phyloP scores from a whole-genome alignment of 2,888 invertebrate genomes.

The Callosobruchus maculatus region DNA sequence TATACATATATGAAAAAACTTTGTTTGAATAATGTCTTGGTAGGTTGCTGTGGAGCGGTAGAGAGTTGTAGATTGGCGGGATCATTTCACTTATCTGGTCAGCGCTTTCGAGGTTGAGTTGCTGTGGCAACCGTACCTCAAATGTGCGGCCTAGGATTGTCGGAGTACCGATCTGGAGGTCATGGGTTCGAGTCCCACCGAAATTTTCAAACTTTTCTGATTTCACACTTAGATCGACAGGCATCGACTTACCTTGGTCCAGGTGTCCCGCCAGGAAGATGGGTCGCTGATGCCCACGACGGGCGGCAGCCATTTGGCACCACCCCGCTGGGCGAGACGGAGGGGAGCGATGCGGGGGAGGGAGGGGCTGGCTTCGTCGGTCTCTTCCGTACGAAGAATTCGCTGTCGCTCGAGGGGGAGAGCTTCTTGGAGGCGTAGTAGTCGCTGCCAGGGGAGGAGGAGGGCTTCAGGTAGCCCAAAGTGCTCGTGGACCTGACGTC shows the following conservation, averaged over 20 bases:
- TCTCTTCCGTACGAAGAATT: conserved; percentile 39
- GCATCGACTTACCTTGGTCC: conserved; percentile 45
- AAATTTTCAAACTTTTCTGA: too few species aligned
- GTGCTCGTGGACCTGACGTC: conserved; percentile 53
- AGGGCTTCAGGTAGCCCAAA: conserved; percentile 60
- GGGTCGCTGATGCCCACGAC: conserved; percentile 42
- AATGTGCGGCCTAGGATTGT: too few species aligned
- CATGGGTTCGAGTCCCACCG: too few species aligned
- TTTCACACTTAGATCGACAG: too few species aligned
- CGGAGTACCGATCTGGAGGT: too few species aligned
- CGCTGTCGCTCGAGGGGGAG: conserved; percentile 43
- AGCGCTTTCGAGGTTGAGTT: too few species aligned
- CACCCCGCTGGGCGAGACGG: conserved; percentile 52
- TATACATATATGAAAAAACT: too few species aligned
- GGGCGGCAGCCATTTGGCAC: conserved; percentile 41
- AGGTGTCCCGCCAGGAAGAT: conserved; percentile 54
- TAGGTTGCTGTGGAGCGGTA: too few species aligned
- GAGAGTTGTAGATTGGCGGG: too few species aligned
- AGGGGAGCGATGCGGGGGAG: conserved; percentile 56
- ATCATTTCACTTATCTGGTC: too few species aligned
- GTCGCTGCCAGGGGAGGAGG: conserved; percentile 56
- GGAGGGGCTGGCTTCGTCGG: conserved; percentile 49
- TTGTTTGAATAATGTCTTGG: too few species aligned
- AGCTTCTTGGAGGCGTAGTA: conserved; percentile 35
- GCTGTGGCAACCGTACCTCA: too few species aligned